Evolutionary conservation across 2,797 vertebrate genomes (phyloP).

Genomic region (Botia kubotai): DNA sequence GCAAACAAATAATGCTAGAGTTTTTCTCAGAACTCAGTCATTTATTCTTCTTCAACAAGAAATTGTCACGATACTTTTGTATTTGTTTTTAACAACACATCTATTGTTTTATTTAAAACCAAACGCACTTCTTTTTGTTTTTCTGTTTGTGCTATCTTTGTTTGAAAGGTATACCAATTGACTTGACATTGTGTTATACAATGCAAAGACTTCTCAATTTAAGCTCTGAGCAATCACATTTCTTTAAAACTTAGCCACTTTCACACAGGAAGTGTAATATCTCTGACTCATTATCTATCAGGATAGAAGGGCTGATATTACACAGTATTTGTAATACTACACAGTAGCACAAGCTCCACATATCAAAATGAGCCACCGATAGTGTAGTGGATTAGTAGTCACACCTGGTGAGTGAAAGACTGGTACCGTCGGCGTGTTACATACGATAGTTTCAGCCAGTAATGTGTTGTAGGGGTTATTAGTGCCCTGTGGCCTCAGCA

Average conservation of each 20-base stretch:
- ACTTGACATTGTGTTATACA: neutral
- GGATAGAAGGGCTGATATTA: conserved; percentile 69
- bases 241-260: too few species aligned
- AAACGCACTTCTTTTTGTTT: neutral
- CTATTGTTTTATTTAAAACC: neutral
- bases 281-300: conserved; percentile 60
- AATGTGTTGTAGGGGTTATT: conserved; percentile 99
- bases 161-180: neutral
- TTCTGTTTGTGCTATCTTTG: neutral
- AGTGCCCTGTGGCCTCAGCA: conserved; percentile 99
- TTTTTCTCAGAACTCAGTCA: too few species aligned
- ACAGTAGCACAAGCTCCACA: conserved; percentile 50
- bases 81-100: too few species aligned
- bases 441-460: conserved; percentile 99
- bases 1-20: neutral
- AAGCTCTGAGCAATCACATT: neutral
- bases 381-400: conserved; percentile 79
- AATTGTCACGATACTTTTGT: too few species aligned
- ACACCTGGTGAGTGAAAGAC: conserved; percentile 99
- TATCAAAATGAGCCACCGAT: conserved; percentile 16
- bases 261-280: neutral
- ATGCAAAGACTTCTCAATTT: neutral
- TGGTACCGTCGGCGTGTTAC: conserved; percentile 98
- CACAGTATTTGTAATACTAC: conserved; percentile 52
- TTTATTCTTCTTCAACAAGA: too few species aligned